phyloP scores from a whole-genome alignment of 2,888 invertebrate species.

The Archips crataeganus region DNA sequence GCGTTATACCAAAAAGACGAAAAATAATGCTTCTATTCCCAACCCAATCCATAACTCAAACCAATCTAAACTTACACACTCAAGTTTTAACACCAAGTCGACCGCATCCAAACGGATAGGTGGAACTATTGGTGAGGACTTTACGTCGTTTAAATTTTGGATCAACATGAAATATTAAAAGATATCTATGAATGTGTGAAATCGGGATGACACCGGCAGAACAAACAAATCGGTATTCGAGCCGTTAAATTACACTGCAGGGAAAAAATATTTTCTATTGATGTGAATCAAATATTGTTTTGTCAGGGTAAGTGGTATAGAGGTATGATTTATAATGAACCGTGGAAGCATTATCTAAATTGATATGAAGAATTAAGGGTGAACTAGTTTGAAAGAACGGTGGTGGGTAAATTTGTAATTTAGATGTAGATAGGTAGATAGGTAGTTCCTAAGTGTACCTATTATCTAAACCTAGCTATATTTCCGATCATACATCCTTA shows the following conservation, averaged over 20 bases:
- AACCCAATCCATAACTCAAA: background rate
- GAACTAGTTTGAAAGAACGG: background rate
- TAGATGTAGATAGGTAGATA: background rate
- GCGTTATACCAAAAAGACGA: constrained; percentile 47
- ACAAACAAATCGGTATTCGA: constrained; percentile 56
- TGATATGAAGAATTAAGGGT: background rate
- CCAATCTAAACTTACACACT: constrained; percentile 5
- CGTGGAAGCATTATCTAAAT: background rate
- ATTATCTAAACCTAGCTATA: background rate
- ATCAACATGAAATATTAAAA: constrained; percentile 66
- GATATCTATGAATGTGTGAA: constrained; percentile 76
- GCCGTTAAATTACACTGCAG: constrained; percentile 26
- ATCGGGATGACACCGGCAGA: constrained; percentile 70
- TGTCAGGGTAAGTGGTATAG: constrained; percentile 3
- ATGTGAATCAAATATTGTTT: constrained; percentile 22
- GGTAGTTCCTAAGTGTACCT: background rate
- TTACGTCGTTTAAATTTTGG: constrained; percentile 24
- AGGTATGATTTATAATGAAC: constrained; percentile 1
- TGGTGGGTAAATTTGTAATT: too few relatives aligned
- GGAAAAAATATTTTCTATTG: constrained; percentile 34
- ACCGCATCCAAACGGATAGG: constrained; percentile 1
- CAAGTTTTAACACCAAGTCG: background rate
- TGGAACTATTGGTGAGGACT: background rate
- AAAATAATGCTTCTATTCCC: constrained; percentile 22
- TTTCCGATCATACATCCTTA: too few relatives aligned